Conservation (phyloP, 92 coral and sea anemone species). For the Epizoanthus ramosus region DNA sequence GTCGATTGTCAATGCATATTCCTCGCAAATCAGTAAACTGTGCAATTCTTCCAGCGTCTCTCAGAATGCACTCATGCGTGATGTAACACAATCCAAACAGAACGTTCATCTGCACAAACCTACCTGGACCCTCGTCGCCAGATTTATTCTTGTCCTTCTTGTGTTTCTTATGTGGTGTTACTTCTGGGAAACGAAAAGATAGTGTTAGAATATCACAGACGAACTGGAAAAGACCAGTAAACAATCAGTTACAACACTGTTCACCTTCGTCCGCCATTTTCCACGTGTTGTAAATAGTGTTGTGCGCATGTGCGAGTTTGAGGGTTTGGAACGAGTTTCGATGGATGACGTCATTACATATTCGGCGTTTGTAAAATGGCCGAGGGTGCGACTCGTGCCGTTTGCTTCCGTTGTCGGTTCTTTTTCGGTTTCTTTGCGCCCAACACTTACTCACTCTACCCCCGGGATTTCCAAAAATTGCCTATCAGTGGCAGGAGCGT, state of each 20-base stretch:
- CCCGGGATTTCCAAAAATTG: too few species aligned
- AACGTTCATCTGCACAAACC: background rate
- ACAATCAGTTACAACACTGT: background rate
- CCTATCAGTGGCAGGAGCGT: too few species aligned
- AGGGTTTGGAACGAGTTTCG: too few species aligned
- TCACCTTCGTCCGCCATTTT: constrained; percentile 44
- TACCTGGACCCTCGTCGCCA: constrained; percentile 70
- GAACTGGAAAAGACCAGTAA: background rate
- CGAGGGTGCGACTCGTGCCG: too few species aligned
- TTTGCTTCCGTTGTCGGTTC: too few species aligned
- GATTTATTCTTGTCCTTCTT: constrained; percentile 72
- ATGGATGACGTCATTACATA: too few species aligned
- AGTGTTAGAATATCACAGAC: background rate
- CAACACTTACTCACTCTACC: too few species aligned
- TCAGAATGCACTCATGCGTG: background rate
- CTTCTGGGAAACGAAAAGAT: constrained; percentile 39
- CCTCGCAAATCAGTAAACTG: background rate
- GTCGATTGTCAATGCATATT: constrained; percentile 27
- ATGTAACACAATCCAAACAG: background rate
- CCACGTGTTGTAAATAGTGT: constrained; percentile 32
- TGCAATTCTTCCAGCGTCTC: background rate
- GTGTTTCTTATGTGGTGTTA: constrained; percentile 75
- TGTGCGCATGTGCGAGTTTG: constrained; percentile 9
- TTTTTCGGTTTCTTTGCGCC: too few species aligned
- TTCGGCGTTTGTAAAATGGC: too few species aligned